A percentile compares a stretch with the other conserved stretches of the same genome.
Conservation (phyloP, 2,113 vertebrate genomes). For the Tylochromis polylepis region DNA sequence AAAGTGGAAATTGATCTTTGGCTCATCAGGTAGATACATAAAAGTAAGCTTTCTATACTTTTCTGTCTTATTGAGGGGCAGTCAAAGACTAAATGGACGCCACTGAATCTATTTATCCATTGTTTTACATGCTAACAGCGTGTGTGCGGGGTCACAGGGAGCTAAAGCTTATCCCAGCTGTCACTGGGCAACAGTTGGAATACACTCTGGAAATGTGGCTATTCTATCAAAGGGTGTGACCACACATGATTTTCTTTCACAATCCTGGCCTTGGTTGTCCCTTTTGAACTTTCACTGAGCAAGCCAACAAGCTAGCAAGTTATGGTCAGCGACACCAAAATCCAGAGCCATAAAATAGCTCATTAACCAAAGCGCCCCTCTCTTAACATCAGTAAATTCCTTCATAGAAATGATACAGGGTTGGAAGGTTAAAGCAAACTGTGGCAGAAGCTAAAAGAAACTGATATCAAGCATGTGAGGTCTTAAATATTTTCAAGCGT, state of each 20-base stretch:
- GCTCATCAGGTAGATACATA: not conserved
- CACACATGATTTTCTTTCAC: not conserved
- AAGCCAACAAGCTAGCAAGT: not conserved
- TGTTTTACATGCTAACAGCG: not conserved
- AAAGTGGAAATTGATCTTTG: not conserved
- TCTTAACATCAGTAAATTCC: conserved; percentile 34
- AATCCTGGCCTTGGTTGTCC: not conserved
- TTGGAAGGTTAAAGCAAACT: not conserved
- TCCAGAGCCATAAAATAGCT: conserved; percentile 8
- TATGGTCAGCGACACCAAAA: conserved; percentile 2
- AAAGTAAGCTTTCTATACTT: not conserved
- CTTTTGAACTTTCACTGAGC: not conserved
- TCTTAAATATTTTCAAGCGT: not conserved
- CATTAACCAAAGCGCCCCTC: not conserved
- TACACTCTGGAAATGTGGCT: not conserved
- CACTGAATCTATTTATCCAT: not conserved
- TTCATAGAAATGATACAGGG: not conserved
- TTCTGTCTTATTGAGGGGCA: not conserved
- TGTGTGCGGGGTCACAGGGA: not conserved
- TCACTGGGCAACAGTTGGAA: not conserved
- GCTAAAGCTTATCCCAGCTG: not conserved
- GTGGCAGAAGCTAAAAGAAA: conserved; percentile 23
- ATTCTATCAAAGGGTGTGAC: not conserved
- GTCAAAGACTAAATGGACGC: not conserved
- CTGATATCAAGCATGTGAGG: not conserved